Base-by-base conservation (phyloP, 2,113 vertebrate species). In the Vicugna pacos region DNA sequence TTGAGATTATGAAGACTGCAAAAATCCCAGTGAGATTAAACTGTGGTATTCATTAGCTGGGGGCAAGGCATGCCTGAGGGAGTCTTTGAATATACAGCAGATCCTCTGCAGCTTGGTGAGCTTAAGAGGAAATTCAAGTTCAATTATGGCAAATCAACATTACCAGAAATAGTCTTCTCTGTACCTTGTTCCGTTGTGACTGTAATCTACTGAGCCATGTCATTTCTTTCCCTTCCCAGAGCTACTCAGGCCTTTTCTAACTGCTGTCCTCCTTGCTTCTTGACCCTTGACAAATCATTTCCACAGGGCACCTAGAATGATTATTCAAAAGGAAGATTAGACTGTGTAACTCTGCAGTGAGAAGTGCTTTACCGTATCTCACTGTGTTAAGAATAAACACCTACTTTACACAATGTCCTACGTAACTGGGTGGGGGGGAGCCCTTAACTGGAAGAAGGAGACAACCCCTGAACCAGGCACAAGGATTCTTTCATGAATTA, bases 361-460 rank as follows among this genome's bases (percentile, higher is more conserved):
- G 64, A 46, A 89, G 16, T 0, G 38, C 30, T 24, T n/a, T 16
- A 75, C 54, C 10, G 2, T 24, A n/a, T 28, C 12, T 13, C 20
- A 64, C 1, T 86, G 16, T 0, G 13, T 58, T 62, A 88, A n/a
- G 26, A 87, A 70, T 46, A 95, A 94, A 77, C 46, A 19, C 11
- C 11, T 42, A 48, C 42, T 73, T 84, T 12, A 50, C 73, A 13
- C 35, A 73, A 22, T 4, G 1, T 15, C 30, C 2, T 48, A 79
- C 17, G 28, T 11, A 72, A 50, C 8, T 30, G 26, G 38, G 38
- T 1, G 5, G 1, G 12, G 0, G 5, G 3, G 28, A 56, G 11
- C 11, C 24, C 28, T 32, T 72, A 3, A 73, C 0, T 65, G 9
- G 14, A 73, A 8, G 3, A 9, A 16, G 6, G 20, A 5, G 9